These are phyloP conservation scores for Darevskia mixta DNA, from an alignment of 2,797 vertebrate genomes.

Conservation along the genomic window DNA sequence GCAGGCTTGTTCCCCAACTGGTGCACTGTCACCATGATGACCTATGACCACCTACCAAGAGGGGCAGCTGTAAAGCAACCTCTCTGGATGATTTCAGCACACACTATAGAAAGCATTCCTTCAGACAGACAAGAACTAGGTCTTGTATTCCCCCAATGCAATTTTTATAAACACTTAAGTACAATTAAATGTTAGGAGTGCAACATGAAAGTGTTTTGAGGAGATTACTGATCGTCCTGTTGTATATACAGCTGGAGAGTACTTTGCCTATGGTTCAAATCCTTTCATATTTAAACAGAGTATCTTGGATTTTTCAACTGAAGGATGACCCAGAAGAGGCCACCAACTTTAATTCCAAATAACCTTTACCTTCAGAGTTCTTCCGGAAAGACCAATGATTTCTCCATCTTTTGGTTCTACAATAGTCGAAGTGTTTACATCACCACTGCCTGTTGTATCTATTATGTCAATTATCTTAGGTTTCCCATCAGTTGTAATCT, in stretches of 20 bases:
- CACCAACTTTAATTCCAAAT: not conserved
- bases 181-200: not conserved
- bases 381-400: slow-evolving; percentile 90
- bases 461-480: slow-evolving; percentile 98
- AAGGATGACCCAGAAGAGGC: not conserved
- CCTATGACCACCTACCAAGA: not conserved
- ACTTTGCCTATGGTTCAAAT: not conserved
- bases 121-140: not conserved
- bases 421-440: slow-evolving; percentile 91
- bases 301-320: not conserved
- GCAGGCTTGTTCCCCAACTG: not conserved
- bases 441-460: slow-evolving; percentile 97
- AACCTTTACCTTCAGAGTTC: slow-evolving; percentile 88
- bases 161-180: not conserved
- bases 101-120: not conserved
- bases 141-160: not conserved
- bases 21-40: not conserved
- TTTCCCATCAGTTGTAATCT: slow-evolving; percentile 95
- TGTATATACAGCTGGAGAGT: not conserved
- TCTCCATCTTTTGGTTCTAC: slow-evolving; percentile 90
- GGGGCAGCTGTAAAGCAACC: not conserved
- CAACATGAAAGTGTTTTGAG: not conserved
- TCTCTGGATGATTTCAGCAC: not conserved
- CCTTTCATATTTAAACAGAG: not conserved
- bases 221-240: not conserved